Base-by-base conservation (phyloP, 2,888 invertebrate genomes). In the Gymnoscelis rufifasciata region DNA sequence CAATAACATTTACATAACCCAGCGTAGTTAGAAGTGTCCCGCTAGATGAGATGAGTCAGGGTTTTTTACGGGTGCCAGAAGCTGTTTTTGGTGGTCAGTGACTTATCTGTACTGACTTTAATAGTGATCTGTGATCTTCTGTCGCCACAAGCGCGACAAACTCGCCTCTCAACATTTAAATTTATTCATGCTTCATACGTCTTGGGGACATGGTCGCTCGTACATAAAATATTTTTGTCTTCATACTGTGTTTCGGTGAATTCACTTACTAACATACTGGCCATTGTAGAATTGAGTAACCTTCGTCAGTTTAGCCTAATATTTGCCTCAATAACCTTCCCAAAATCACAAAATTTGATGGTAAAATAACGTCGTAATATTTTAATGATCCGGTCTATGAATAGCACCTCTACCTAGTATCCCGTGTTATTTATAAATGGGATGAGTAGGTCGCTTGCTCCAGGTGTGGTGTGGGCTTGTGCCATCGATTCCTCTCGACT, bases 341-440 rank as follows among this genome's bases (percentile, higher is more conserved):
- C 19, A 48, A 43, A 47, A 29, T 38, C 42, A 40, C 52, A 52
- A 52, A 48, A 43, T 38, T 37, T 28, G 43, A 39, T 26, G 38
- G 40, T 56, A 40, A 54, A 52, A 56, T 47, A 33, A 51, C 48
- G 50, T 47, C 54, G 51, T 54, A n/a, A n/a, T n/a, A 19, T 19
- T 3, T 5, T 45, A 47, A 56, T 50, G 44, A 48, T 48, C 46
- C 42, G 44, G 36, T 26, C 41, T 41, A 10, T 8, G 51, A 57
- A 57, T 57, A 54, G 45, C 48, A 37, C 7, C 30, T 39, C 14
- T 33, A 31, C 51, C 54, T 46, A 50, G 47, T 41, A 47, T 54
- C 49, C 42, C 44, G 40, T 35, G 11, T 23, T 51, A 55, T 53
- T 49, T 43, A 49, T 52, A 51, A 4, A n/a, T 12, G 45, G 44